These are phyloP conservation scores for Drusus annulatus DNA, from an alignment of 1,140 invertebrate genomes.

Conservation along the genomic window DNA sequence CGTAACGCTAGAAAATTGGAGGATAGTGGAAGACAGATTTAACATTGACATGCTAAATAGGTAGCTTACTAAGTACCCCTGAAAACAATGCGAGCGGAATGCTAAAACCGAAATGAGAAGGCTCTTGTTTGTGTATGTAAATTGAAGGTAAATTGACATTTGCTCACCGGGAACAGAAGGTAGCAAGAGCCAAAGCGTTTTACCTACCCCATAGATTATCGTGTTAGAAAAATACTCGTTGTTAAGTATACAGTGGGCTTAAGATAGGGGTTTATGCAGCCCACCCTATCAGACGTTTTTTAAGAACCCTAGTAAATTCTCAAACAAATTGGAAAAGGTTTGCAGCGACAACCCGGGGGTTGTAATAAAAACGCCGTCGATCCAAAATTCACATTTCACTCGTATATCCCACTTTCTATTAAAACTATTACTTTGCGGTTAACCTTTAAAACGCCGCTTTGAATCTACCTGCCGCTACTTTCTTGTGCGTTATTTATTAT, in stretches of 20 bases:
- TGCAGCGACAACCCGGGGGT: neutral
- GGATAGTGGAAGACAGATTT: too few relatives aligned
- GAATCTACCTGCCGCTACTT: too few relatives aligned
- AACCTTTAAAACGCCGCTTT: too few relatives aligned
- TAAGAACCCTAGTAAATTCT: neutral
- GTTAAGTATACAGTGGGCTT: neutral
- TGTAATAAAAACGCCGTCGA: neutral
- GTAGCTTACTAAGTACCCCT: too few relatives aligned
- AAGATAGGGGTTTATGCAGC: neutral
- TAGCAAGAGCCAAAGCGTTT: neutral
- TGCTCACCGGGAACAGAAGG: neutral
- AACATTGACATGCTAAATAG: too few relatives aligned
- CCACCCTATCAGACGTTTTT: too few relatives aligned
- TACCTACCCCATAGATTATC: neutral
- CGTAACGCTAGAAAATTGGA: too few relatives aligned
- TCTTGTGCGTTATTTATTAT: too few relatives aligned
- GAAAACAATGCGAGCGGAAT: too few relatives aligned
- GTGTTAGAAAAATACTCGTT: neutral
- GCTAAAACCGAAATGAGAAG: neutral
- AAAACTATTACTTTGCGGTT: neutral
- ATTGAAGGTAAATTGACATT: constrained; percentile 18
- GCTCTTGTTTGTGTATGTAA: neutral
- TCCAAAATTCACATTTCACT: neutral
- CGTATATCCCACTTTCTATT: neutral
- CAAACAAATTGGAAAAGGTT: neutral